Conservation (phyloP, 2,888 invertebrate genomes). For the Synanthedon tipuliformis region DNA sequence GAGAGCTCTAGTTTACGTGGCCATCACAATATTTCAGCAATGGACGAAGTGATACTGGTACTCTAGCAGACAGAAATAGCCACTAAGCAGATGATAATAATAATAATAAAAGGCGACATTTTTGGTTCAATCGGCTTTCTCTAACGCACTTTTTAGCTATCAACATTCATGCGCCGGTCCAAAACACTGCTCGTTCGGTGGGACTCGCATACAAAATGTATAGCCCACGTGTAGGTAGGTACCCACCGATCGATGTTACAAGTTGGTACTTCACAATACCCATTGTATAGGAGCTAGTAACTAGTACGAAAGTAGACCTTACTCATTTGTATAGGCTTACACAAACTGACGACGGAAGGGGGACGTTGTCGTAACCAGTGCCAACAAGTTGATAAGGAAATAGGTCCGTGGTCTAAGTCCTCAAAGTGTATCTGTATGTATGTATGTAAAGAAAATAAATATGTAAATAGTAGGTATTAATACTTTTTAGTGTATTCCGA, state of each 20-base stretch:
- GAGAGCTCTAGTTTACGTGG: too few species aligned
- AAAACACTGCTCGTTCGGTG: constrained; percentile 24
- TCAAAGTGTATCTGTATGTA: neutral
- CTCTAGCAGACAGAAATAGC: too few species aligned
- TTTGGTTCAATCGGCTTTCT: neutral
- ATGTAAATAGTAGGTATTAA: too few species aligned
- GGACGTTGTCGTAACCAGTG: neutral
- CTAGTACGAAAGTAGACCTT: neutral
- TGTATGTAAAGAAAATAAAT: too few species aligned
- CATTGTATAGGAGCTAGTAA: neutral
- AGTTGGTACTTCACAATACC: neutral
- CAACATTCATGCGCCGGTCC: constrained; percentile 11
- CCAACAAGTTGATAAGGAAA: neutral
- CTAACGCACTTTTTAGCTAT: neutral
- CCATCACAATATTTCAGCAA: too few species aligned
- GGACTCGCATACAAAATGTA: constrained; percentile 38
- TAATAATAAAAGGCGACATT: neutral
- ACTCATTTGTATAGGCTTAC: neutral
- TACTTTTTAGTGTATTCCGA: too few species aligned
- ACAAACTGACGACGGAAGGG: neutral
- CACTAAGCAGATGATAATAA: too few species aligned
- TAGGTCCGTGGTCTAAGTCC: neutral
- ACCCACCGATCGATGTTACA: neutral
- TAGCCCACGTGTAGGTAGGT: constrained; percentile 1
- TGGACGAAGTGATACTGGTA: too few species aligned